These are phyloP conservation scores for Magallana nippona DNA, from an alignment of 2,888 invertebrate species.

Conservation along the genomic window DNA sequence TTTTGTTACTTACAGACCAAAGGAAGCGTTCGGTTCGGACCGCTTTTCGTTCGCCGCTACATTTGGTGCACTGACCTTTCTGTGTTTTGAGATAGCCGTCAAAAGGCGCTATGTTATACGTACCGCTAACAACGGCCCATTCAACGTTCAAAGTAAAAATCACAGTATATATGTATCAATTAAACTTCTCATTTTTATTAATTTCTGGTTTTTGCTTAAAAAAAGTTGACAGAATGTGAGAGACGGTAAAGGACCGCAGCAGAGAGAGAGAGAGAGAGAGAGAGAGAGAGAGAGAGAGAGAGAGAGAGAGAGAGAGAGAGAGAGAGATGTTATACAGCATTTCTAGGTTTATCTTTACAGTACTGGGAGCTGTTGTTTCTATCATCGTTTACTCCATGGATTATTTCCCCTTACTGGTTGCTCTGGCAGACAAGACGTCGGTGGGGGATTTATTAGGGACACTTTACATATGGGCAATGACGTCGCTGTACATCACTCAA, in stretches of 20 bases:
- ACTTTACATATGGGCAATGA: slow-evolving; percentile 26
- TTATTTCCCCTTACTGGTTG: slow-evolving; percentile 36
- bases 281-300: not conserved
- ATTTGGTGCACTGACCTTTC: slow-evolving; percentile 37
- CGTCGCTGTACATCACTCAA: slow-evolving; percentile 28
- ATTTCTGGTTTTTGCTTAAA: no score
- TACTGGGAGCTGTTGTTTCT: slow-evolving; percentile 31
- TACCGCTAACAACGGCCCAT: not conserved
- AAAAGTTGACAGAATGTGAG: no score
- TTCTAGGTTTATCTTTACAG: not conserved
- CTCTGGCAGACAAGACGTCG: slow-evolving; percentile 35
- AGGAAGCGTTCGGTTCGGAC: slow-evolving; percentile 33
- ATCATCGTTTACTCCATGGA: slow-evolving; percentile 38
- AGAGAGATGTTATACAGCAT: not conserved
- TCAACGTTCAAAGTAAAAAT: slow-evolving; percentile 19
- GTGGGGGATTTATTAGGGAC: slow-evolving; percentile 31
- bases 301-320: no score
- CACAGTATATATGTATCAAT: not conserved
- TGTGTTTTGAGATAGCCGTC: slow-evolving; percentile 41
- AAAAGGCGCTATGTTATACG: slow-evolving; percentile 34
- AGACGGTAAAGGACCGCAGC: no score
- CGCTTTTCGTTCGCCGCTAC: slow-evolving; percentile 39
- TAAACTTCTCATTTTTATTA: no score
- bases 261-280: not conserved
- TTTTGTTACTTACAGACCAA: slow-evolving; percentile 15